Base-by-base conservation (phyloP, 1,140 invertebrate species). In the Fopius arisanus region DNA sequence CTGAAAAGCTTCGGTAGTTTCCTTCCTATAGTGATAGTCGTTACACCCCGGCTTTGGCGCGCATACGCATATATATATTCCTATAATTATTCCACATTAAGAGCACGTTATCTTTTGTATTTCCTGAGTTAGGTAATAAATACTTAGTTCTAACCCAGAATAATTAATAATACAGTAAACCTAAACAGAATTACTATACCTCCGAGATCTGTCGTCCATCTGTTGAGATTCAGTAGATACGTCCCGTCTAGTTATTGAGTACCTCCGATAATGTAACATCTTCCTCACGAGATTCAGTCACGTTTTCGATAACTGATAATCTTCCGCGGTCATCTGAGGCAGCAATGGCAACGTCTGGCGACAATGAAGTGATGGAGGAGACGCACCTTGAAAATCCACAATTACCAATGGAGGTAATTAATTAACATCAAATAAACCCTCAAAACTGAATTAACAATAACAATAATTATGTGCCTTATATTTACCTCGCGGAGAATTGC, bases 341-440 rank as follows among this genome's bases (percentile, higher is more conserved):
- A 33, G 12, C 68, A 31, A 71, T 71, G 54, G 69, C 31, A 21
- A 4, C n/a, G 7, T 37, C 37, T 28, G 33, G 63, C 19, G 19
- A 29, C 23, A 26, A 63, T 16, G 26, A 63, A 7, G 14, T 23
- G n/a, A 59, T 41, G 26, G 69, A 63, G 2, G 19, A 31, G 26
- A 16, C 23, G 14, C 26, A 28, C 6, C n/a, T 9, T 31, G 54
- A 29, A 19, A 62, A 37, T 23, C 16, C 26, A 12, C 69, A 71
- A 23, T 63, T 71, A 41, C 69, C 69, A 62, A 71, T 71, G 5
- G 69, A 71, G 51, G 69, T 71, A 16, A 63, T n/a, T 41, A 23
- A 59, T 59, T 14, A 21, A 26, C 0, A 26, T 12, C 10, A 26
- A 26, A 12, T 9, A 7, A 1, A 23, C 26, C 23, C 3, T 26